Base-by-base conservation (phyloP, 2,888 invertebrate species). In the Arrhopalites spinosus region DNA sequence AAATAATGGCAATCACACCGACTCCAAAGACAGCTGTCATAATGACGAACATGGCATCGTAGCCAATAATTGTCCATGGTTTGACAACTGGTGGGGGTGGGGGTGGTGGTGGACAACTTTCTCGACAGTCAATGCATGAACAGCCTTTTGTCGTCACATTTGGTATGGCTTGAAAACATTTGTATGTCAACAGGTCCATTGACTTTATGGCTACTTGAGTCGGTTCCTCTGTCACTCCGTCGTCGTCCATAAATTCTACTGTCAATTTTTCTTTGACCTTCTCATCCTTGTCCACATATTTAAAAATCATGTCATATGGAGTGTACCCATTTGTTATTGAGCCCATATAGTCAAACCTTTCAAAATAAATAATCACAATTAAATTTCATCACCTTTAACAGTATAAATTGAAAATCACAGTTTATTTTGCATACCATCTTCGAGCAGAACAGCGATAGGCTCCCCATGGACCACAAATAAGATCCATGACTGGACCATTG, bases 21-120 rank as follows among this genome's bases (percentile, higher is more conserved):
- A 90, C 88, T 61, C 91, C 82, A 86, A 93, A 95, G 73, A 93
- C 88, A 72, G 91, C 89, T n/a, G 89, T 88, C 91, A 93, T 92
- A 68, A 92, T 87, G 82, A 95, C 90, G 2, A 89, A 88, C 85
- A 92, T 91, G 43, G 93, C 93, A 86, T 95, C 93, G 13, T 90
- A 88, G 68, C 91, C 91, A 50, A 89, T 86, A 83, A 95, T 89
- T 71, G 86, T 88, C 86, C 93, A 93, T 17, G 91, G 91, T 23
- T 87, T 85, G 8, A 90, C 89, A 53, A 88, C 85, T 3, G 91
- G 89, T 0, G 91, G 91, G 3, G 88, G 86, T 0, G 92, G 90
- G 11, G 91, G 89, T 0, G 94, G 92, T 11, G 88, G 89, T 0
- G 94, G 93, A 85, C 96, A 96, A 77, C 93, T 91, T 71, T 86